Conservation (phyloP, 2,113 vertebrate species). For the Plecturocebus donacophilus region DNA sequence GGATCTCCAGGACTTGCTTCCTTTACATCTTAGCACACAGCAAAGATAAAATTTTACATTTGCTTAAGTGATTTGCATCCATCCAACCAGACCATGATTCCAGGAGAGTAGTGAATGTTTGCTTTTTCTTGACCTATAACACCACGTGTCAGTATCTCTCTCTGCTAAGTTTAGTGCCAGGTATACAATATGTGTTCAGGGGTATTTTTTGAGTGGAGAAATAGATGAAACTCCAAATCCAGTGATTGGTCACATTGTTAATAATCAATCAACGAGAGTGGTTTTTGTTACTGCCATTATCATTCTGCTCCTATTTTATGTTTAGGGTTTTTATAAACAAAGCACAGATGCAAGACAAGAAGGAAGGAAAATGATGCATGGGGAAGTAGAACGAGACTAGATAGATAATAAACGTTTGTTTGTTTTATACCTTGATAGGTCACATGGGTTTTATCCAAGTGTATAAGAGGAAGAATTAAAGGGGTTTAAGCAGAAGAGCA, state of each 20-base stretch:
- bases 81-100: neutral
- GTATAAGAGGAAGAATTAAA: neutral
- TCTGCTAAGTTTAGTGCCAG: neutral
- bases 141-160: neutral
- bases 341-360: neutral
- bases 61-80: neutral
- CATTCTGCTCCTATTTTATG: neutral
- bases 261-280: neutral
- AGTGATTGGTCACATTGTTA: neutral
- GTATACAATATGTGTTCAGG: neutral
- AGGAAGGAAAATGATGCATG: neutral
- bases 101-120: neutral
- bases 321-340: neutral
- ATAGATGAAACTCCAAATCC: neutral
- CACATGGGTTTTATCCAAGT: neutral
- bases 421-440: neutral
- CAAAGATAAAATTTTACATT: neutral
- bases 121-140: neutral
- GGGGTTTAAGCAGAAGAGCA: neutral
- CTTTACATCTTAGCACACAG: neutral
- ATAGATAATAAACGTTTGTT: neutral
- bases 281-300: neutral
- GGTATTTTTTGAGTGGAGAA: neutral
- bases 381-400: neutral
- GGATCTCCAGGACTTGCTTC: neutral